These are phyloP conservation scores for Ectobius pallidus DNA, from an alignment of 2,888 invertebrate genomes.

Conservation along the genomic window DNA sequence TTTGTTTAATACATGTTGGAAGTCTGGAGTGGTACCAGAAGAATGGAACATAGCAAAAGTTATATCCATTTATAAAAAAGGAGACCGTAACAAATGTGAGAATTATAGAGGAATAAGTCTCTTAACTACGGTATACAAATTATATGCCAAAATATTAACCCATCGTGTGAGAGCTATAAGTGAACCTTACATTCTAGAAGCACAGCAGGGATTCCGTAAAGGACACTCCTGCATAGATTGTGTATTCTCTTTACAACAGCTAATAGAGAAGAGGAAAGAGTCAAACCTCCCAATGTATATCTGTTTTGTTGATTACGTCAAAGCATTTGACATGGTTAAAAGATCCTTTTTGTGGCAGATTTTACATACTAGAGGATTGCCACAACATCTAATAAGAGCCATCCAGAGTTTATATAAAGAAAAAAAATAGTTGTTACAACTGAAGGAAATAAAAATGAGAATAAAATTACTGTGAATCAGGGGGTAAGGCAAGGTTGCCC, in stretches of 20 bases:
- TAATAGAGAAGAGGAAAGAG: not conserved
- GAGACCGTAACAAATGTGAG: not conserved
- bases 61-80: not conserved
- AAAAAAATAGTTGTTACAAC: not conserved
- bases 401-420: conserved; percentile 2
- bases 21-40: not conserved
- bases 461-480: not conserved
- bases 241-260: not conserved
- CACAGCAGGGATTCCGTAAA: not conserved
- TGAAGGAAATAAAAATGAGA: not conserved
- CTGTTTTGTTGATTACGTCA: not conserved
- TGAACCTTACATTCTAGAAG: too few relatives aligned
- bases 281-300: not conserved
- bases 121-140: not conserved
- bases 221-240: not conserved
- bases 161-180: not conserved
- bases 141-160: not conserved
- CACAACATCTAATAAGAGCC: too few relatives aligned
- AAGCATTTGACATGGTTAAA: not conserved
- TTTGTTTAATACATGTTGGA: not conserved
- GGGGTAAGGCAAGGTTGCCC: not conserved
- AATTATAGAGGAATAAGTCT: conserved; percentile 1
- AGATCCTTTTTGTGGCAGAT: not conserved
- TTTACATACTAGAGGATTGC: not conserved
- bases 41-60: not conserved